Evolutionary conservation across 2,113 vertebrate genomes (phyloP), one percentile per base, ranked within the genome.

Genomic region (Tricholaema leucomelas): DNA sequence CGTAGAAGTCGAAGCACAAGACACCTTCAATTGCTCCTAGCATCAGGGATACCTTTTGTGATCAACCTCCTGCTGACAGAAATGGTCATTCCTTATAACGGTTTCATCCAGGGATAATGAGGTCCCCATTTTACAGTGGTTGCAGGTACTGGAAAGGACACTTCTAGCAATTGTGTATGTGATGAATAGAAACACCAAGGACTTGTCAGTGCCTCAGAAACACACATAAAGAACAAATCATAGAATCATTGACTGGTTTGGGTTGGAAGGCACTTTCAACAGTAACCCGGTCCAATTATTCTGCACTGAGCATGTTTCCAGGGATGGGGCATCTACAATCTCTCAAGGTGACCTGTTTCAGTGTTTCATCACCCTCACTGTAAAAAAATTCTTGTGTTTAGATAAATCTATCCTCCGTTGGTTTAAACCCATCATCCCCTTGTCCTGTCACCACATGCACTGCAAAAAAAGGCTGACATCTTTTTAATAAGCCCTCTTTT

Each of bases 161-260:
- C n/a, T 23, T 30, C 15, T 3, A 61, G 38, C 30, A 7, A 10
- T 2, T 1, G 8, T 14, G 12, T 2, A 15, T 4, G 24, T 11
- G 4, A 42, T 2, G 5, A 23, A 12, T 0, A 46, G 15, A 3
- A 67, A 58, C 52, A 13, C 23, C 0, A 30, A 40, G 50, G 60
- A n/a, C 48, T 2, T 11, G 30, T 4, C 14, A 4, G 7, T 15
- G 25, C 30, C 33, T 40, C 58, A 21, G 7, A 16, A 24, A 8
- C 11, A 40, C 30, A 9, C 3, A 6, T 0, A 3, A 5, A 9
- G 38, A 40, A 12, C 14, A 28, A 15, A 5, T 0, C 63, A 64
- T 20, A 64, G 27, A 64, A 28, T 63, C 35, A 40, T 40, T 19
- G 11, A 40, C 19, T 65, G 38, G 13, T 42, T 31, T 65, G 28